Percentiles rank a stretch among this genome's conserved stretches.
Evolutionary conservation across 2,797 vertebrate species (phyloP).

Genomic region (Enteromius paludinosus): DNA sequence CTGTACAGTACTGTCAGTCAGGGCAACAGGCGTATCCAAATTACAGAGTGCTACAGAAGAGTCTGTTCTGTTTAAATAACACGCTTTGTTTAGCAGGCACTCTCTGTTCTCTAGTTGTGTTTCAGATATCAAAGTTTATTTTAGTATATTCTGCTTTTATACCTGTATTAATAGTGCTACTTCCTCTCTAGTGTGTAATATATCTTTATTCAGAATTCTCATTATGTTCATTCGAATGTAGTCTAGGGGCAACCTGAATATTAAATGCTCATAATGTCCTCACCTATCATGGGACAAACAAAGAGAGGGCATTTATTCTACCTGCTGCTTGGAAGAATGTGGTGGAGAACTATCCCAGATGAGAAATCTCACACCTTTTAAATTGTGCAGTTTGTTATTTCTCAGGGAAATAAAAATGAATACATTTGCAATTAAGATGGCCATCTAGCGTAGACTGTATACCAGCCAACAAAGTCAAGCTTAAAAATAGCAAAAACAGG

Average conservation of each 20-base stretch:
- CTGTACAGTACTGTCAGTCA: slow-evolving; percentile 1
- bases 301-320: not conserved
- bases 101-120: slow-evolving; percentile 29
- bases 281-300: not conserved
- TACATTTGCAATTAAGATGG: slow-evolving; percentile 25
- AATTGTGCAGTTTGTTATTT: slow-evolving; percentile 7
- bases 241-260: not conserved
- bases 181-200: not conserved
- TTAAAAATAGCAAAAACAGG: not conserved
- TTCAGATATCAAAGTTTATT: not conserved
- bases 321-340: not conserved
- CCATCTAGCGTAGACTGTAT: not conserved
- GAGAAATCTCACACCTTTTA: slow-evolving; percentile 12
- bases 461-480: not conserved
- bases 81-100: slow-evolving; percentile 22
- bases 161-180: not conserved
- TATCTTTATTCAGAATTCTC: not conserved
- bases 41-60: slow-evolving; percentile 20
- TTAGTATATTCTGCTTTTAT: not conserved
- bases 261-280: not conserved
- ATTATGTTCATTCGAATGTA: slow-evolving; percentile 19
- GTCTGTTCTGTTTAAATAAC: slow-evolving; percentile 32
- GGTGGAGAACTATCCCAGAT: not conserved
- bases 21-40: not conserved
- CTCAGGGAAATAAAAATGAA: not conserved